A percentile compares a stretch with the other conserved stretches of the same genome.
phyloP scores from a whole-genome alignment of 1,140 invertebrate genomes.

The Babylonia areolata region DNA sequence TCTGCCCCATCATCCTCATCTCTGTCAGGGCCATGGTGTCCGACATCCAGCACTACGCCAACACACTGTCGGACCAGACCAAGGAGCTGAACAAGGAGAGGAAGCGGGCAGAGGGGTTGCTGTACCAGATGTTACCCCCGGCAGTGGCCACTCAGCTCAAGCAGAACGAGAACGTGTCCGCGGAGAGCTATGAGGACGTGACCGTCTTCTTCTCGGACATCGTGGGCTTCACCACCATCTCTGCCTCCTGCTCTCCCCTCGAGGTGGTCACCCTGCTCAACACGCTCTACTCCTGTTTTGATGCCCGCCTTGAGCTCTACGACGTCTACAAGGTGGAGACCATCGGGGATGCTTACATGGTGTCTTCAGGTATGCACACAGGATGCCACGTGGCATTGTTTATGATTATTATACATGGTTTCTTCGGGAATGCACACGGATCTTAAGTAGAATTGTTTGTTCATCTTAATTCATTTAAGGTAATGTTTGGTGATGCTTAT shows the following conservation, averaged over 20 bases:
- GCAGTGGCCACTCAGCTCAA: slow-evolving; percentile 75
- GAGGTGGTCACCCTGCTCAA: slow-evolving; percentile 81
- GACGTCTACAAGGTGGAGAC: slow-evolving; percentile 74
- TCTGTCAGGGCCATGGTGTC: slow-evolving; percentile 63
- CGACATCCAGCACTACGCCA: slow-evolving; percentile 72
- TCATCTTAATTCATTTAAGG: too few species aligned
- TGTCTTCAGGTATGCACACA: slow-evolving; percentile 65
- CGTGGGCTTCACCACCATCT: slow-evolving; percentile 86
- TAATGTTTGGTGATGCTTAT: too few species aligned
- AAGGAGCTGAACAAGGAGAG: slow-evolving; percentile 71
- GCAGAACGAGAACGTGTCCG: slow-evolving; percentile 71
- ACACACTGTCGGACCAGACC: slow-evolving; percentile 71
- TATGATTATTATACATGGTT: too few species aligned
- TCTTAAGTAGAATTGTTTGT: too few species aligned
- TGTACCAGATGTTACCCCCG: slow-evolving; percentile 74
- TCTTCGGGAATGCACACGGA: too few species aligned
- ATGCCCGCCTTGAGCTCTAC: slow-evolving; percentile 64
- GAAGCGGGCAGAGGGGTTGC: slow-evolving; percentile 70
- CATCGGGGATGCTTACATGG: slow-evolving; percentile 74
- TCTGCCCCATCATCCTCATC: slow-evolving; percentile 68
- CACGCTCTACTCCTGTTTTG: slow-evolving; percentile 66
- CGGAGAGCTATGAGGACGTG: slow-evolving; percentile 74
- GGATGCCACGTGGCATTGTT: too few species aligned
- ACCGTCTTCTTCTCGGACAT: slow-evolving; percentile 85
- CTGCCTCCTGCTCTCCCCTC: slow-evolving; percentile 89